Evolutionary conservation across 2,797 vertebrate genomes (phyloP).

Genomic region (Pseudotriccus pelzelni): DNA sequence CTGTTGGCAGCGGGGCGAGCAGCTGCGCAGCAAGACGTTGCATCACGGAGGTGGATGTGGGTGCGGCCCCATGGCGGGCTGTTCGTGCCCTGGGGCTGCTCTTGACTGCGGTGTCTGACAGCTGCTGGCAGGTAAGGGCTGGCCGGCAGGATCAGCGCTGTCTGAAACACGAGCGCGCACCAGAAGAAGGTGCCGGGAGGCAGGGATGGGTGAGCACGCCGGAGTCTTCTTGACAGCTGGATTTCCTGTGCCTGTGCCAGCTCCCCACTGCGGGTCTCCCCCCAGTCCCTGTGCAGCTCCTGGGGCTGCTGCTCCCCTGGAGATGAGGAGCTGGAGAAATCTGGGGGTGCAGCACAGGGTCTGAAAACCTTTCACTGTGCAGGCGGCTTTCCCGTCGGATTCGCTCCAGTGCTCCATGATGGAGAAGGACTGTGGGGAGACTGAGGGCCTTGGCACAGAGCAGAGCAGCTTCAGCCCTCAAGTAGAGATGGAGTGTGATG

Average conservation of each 20-base stretch:
- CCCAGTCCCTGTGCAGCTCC: neutral
- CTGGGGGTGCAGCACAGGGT: accelerated
- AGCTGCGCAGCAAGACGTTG: neutral
- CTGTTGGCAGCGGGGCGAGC: slow-evolving; percentile 11
- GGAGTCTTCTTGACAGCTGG: slow-evolving; percentile 47
- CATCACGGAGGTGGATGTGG: slow-evolving; percentile 41
- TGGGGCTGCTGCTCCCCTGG: neutral
- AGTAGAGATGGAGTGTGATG: neutral
- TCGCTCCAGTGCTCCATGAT: accelerated
- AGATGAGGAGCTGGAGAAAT: neutral
- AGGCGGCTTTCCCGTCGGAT: accelerated
- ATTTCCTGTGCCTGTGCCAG: slow-evolving; percentile 35
- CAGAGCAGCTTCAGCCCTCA: neutral
- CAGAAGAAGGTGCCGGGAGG: slow-evolving; percentile 37
- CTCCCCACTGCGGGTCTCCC: neutral
- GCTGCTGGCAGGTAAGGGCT: slow-evolving; percentile 66
- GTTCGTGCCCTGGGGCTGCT: slow-evolving; percentile 56
- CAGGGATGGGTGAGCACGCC: slow-evolving; percentile 34
- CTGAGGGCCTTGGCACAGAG: neutral
- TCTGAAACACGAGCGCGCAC: slow-evolving; percentile 32
- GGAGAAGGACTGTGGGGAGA: accelerated
- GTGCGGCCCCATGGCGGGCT: slow-evolving; percentile 49
- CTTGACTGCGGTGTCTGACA: slow-evolving; percentile 60
- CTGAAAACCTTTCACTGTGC: accelerated
- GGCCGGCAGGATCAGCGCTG: slow-evolving; percentile 23